These are phyloP conservation scores for Stegana nigrithorax DNA, from an alignment of 2,888 invertebrate species.

Conservation along the genomic window DNA sequence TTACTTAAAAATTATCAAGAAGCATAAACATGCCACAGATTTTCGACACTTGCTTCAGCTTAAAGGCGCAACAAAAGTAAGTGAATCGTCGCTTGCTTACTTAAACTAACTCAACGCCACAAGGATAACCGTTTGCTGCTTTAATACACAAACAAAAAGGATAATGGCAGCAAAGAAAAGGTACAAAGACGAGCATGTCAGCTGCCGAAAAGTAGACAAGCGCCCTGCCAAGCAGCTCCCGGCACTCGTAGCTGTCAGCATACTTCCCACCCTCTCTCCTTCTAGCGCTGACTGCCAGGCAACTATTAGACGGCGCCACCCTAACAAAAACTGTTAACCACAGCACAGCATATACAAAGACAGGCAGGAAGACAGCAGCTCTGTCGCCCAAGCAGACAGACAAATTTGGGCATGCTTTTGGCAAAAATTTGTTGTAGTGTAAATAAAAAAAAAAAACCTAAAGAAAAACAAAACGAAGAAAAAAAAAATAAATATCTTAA, in stretches of 20 bases:
- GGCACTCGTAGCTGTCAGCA: constrained; percentile 3
- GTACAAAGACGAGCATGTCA: constrained; percentile 2
- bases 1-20: too few species aligned
- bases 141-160: too few species aligned
- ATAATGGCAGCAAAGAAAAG: too few species aligned
- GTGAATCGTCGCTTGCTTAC: neutral
- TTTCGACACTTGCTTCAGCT: too few species aligned
- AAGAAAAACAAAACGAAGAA: neutral
- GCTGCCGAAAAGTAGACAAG: constrained; percentile 12
- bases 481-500: neutral
- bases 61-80: neutral
- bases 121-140: too few species aligned
- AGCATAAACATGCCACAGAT: too few species aligned
- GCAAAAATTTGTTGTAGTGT: constrained; percentile 4
- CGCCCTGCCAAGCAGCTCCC: neutral
- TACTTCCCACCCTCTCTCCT: too few species aligned
- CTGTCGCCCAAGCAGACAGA: too few species aligned
- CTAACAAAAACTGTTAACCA: too few species aligned
- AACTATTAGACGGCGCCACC: neutral
- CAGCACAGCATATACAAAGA: too few species aligned
- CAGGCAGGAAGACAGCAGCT: too few species aligned
- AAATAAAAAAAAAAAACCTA: neutral
- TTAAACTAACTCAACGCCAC: neutral
- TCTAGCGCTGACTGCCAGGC: neutral
- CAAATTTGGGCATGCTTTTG: neutral